Evolutionary conservation across 2,113 vertebrate species (phyloP).

Genomic region (Clarias gariepinus): DNA sequence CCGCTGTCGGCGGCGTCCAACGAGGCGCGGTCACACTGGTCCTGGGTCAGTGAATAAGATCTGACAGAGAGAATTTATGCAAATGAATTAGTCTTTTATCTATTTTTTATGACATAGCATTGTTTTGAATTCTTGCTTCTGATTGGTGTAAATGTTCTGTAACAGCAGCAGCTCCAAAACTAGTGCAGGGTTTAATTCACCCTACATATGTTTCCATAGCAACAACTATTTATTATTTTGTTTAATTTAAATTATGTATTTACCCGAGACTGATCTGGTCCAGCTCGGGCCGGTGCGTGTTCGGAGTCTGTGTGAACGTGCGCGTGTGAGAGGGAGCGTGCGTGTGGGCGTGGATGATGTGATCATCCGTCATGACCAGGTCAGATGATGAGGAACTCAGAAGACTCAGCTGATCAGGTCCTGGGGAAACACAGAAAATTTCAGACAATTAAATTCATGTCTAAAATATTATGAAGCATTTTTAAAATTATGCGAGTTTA

Average conservation of each 20-base stretch:
- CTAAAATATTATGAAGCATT: background rate
- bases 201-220: no score
- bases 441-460: background rate
- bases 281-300: constrained; percentile 68
- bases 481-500: no score
- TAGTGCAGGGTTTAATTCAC: background rate
- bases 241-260: constrained; percentile 17
- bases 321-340: constrained; percentile 34
- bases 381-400: constrained; percentile 54
- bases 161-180: background rate
- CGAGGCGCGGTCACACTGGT: constrained; percentile 94
- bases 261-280: constrained; percentile 96
- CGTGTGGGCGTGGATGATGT: background rate
- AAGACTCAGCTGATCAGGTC: constrained; percentile 45
- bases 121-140: background rate
- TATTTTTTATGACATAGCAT: no score
- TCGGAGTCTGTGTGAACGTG: constrained; percentile 17
- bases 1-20: constrained; percentile 96
- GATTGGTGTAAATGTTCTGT: background rate
- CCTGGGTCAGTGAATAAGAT: constrained; percentile 92
- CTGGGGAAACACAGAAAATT: background rate
- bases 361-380: constrained; percentile 34
- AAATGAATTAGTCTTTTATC: background rate
- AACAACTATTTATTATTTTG: no score
- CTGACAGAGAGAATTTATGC: constrained; percentile 67